phyloP scores from a whole-genome alignment of 1,140 invertebrate genomes.

The Caenorhabditis elegans region WBcel235 BX284602.5:8014501-8015000 shows the following conservation, averaged over 20 bases:
- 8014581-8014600: background rate
- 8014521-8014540: slow-evolving; percentile 35
- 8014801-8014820: slow-evolving; percentile 30
- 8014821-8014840: slow-evolving; percentile 41
- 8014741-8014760: background rate
- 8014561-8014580: background rate
- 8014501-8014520: slow-evolving; percentile 31
- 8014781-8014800: slow-evolving; percentile 16
- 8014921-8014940: slow-evolving; percentile 14
- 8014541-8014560: slow-evolving; percentile 36
- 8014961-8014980: background rate
- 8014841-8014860: background rate
- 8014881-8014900: slow-evolving; percentile 41
- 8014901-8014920: slow-evolving; percentile 8
- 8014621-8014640: slow-evolving; percentile 23
- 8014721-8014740: background rate
- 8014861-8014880: background rate
- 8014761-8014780: slow-evolving; percentile 25
- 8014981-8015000: too few species aligned
- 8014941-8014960: background rate
- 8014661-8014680: slow-evolving; percentile 19
- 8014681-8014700: slow-evolving; percentile 22
- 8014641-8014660: slow-evolving; percentile 40
- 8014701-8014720: too few species aligned
- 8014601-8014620: background rate